Conservation (phyloP, 2,797 vertebrate genomes). For the Lutjanus campechanus region DNA sequence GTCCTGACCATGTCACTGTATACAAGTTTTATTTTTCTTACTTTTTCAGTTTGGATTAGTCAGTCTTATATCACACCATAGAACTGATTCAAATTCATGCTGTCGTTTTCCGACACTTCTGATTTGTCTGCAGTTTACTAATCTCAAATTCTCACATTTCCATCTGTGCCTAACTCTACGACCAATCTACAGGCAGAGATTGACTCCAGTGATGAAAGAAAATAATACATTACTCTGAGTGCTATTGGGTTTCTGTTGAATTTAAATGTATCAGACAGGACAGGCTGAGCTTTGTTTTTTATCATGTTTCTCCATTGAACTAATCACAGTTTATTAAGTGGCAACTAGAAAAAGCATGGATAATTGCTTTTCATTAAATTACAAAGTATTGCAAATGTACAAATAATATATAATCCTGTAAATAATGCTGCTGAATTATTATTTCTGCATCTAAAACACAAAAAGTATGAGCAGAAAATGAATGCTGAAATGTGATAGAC, state of each 20-base stretch:
- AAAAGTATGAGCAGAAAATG: background rate
- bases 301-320: background rate
- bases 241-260: background rate
- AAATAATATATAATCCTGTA: slow-evolving; percentile 21
- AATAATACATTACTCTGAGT: background rate
- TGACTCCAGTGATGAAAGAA: background rate
- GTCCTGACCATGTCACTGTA: too few species aligned
- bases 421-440: background rate
- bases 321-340: slow-evolving; percentile 22
- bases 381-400: slow-evolving; percentile 22
- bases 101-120: background rate
- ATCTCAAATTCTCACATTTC: background rate
- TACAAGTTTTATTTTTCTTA: background rate
- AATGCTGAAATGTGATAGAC: slow-evolving; percentile 4
- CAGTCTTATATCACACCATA: background rate
- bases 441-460: background rate
- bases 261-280: background rate
- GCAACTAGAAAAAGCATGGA: background rate
- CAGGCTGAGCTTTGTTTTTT: background rate
- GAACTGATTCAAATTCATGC: background rate
- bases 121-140: background rate
- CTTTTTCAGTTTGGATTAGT: background rate
- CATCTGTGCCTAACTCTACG: background rate
- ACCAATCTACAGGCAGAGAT: background rate
- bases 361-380: slow-evolving; percentile 41